phyloP scores from a whole-genome alignment of 1,140 invertebrate genomes.

The Delia radicum region DNA sequence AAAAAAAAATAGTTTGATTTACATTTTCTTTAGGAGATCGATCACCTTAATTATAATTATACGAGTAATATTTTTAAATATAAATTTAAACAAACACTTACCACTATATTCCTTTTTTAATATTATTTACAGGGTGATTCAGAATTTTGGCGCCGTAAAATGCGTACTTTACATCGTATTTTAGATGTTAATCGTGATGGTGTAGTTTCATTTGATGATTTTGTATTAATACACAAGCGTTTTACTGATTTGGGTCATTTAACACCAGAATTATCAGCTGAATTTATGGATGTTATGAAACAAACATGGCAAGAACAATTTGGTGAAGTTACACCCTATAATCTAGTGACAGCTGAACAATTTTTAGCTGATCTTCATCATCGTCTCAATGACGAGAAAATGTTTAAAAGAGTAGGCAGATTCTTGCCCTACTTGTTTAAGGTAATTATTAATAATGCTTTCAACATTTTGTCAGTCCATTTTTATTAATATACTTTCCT shows the following conservation, averaged over 20 bases:
- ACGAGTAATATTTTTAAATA: too few relatives aligned
- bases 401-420: constrained; percentile 71
- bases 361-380: constrained; percentile 80
- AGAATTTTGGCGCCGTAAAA: constrained; percentile 85
- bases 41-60: too few relatives aligned
- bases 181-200: constrained; percentile 83
- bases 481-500: neutral
- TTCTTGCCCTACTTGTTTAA: constrained; percentile 80
- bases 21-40: too few relatives aligned
- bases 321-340: constrained; percentile 78
- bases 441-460: constrained; percentile 57
- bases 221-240: constrained; percentile 69
- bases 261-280: constrained; percentile 61
- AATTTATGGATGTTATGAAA: constrained; percentile 69
- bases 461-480: neutral
- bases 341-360: constrained; percentile 75
- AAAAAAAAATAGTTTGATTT: too few relatives aligned
- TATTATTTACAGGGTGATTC: constrained; percentile 71
- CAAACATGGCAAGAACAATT: constrained; percentile 79
- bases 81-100: neutral
- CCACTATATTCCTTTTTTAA: constrained; percentile 22
- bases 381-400: constrained; percentile 71
- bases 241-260: constrained; percentile 75
- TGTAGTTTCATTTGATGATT: constrained; percentile 79
- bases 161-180: constrained; percentile 78